Percentiles rank a stretch among this genome's conserved stretches.
Conservation (phyloP, 2,888 invertebrate species). For the Harpagoxenus sublaevis region DNA sequence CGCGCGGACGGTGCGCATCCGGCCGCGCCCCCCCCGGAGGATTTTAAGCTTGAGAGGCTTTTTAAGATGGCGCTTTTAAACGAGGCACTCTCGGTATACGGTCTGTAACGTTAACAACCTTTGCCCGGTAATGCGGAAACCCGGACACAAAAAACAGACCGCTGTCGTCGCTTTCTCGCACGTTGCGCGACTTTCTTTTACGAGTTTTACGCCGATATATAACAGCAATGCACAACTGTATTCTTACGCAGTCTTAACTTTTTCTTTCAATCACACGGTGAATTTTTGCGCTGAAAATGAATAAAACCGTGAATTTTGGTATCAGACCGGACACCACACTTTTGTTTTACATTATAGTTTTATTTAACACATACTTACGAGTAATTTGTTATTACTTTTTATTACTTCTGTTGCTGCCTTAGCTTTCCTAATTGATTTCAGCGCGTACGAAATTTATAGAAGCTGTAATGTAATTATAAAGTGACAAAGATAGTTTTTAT, state of each 20-base stretch:
- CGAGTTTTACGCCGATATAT: neutral
- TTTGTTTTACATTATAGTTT: neutral
- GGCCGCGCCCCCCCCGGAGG: neutral
- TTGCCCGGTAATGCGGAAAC: slow-evolving; percentile 38
- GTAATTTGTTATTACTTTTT: neutral
- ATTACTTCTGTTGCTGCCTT: neutral
- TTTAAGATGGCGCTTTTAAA: slow-evolving; percentile 34
- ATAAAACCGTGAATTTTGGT: neutral
- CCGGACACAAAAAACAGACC: slow-evolving; percentile 8
- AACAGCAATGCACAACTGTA: neutral
- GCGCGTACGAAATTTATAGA: neutral
- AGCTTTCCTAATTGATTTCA: neutral
- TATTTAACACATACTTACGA: neutral
- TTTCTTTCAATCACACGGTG: neutral
- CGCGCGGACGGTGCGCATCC: neutral
- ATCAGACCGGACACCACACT: neutral
- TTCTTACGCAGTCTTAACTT: neutral
- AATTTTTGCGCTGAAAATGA: neutral
- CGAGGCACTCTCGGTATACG: slow-evolving; percentile 3
- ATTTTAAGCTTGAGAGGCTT: slow-evolving; percentile 45
- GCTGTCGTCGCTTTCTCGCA: neutral
- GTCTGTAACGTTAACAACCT: slow-evolving; percentile 30
- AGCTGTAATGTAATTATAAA: neutral
- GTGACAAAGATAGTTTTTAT: neutral
- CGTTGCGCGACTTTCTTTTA: slow-evolving; percentile 8